A percentile compares a stretch with the other conserved stretches of the same genome.
phyloP scores from a whole-genome alignment of 2,797 vertebrate genomes.

The Leuciscus waleckii region DNA sequence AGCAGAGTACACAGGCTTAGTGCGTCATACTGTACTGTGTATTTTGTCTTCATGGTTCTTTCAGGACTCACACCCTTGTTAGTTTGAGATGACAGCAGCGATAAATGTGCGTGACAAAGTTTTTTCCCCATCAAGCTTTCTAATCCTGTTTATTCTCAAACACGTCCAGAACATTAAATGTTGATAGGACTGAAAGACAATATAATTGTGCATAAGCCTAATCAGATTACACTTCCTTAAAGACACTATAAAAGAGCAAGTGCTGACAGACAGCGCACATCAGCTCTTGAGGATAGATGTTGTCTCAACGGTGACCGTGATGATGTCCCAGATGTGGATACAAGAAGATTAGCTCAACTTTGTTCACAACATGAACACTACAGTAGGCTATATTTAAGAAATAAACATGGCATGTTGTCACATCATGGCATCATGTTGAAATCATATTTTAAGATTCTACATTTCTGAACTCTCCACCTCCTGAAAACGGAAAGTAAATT shows the following conservation, averaged over 20 bases:
- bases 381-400: background rate
- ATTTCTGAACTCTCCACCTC: background rate
- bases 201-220: background rate
- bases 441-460: background rate
- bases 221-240: background rate
- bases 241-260: conserved; percentile 11
- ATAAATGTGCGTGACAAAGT: background rate
- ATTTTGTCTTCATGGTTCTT: background rate
- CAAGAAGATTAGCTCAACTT: background rate
- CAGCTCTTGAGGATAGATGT: background rate
- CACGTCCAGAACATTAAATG: conserved; percentile 37
- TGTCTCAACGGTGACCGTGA: background rate
- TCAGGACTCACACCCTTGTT: conserved; percentile 29
- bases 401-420: background rate
- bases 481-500: background rate
- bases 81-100: background rate
- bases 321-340: conserved; percentile 1
- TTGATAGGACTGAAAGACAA: conserved; percentile 17
- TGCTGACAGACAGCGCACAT: background rate
- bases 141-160: conserved; percentile 37
- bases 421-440: background rate
- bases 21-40: background rate
- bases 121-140: background rate
- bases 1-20: background rate
- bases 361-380: background rate